A percentile compares a stretch with the other conserved stretches of the same genome.
phyloP scores from a whole-genome alignment of 2,797 vertebrate species.

The Hypotaenidia philippensis region DNA sequence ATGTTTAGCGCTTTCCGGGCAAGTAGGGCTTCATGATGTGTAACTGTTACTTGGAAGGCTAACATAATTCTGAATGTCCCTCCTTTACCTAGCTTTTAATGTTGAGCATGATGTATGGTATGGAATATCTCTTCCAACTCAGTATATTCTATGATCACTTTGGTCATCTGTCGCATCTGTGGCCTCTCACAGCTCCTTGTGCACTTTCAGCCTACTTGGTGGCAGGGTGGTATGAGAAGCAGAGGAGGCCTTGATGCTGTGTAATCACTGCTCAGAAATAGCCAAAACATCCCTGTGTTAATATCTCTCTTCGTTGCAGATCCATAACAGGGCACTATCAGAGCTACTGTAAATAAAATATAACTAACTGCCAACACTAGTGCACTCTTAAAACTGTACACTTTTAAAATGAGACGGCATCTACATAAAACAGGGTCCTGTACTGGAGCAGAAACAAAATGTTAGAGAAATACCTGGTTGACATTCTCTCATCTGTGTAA shows the following conservation, averaged over 20 bases:
- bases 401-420: background rate
- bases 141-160: background rate
- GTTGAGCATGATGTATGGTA: background rate
- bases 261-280: background rate
- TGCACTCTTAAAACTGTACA: background rate
- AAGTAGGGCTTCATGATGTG: rapidly evolving
- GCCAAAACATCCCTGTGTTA: background rate
- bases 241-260: background rate
- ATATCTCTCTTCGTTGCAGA: background rate
- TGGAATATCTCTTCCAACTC: background rate
- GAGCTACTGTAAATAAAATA: background rate
- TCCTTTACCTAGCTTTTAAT: background rate
- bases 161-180: background rate
- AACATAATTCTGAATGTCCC: background rate
- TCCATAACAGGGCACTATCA: background rate
- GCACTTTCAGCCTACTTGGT: rapidly evolving
- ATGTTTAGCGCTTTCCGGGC: background rate
- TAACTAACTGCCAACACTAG: background rate
- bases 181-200: background rate
- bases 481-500: background rate
- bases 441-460: background rate
- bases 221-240: background rate
- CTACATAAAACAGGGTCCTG: background rate
- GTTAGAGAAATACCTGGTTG: background rate
- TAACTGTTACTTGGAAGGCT: background rate